Base-by-base conservation (phyloP, 2,797 vertebrate genomes). In the Acanthiza pusilla region DNA sequence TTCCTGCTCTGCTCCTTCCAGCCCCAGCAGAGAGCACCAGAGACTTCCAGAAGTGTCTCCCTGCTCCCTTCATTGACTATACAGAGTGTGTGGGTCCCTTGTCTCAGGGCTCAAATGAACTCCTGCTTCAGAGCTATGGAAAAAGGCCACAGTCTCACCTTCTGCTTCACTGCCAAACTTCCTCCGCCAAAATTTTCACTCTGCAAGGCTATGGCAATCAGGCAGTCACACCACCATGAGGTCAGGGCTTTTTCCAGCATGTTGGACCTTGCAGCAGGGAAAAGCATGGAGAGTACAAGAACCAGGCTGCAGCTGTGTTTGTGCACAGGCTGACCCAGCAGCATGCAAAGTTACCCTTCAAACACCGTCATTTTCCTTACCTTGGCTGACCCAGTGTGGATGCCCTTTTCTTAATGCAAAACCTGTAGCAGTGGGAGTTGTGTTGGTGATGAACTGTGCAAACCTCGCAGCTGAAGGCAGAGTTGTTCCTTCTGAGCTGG, bases 241-340 rank as follows among this genome's bases (percentile, higher is more conserved):
- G 27, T 30, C 74, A 78, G n/a, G 22, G 22, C 25, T 77, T 92
- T 67, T 55, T 15, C 61, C 57, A 75, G 66, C 1, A 0, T 11
- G 2, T 0, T 4, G 51, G 42, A 38, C 45, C 67, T 21, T 29
- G n/a, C 27, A 51, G 79, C 40, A 40, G 22, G 32, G 30, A 43
- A 65, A 71, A 84, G n/a, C 38, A 43, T 0, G 3, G 54, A 10
- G 50, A 29, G 13, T 11, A 8, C 19, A 26, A 61, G 85, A 65
- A 19, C 0, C 36, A 65, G 16, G 30, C 15, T 0, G 3, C 8
- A 8, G 26, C 43, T 53, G 36, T 55, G 30, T 30, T 11, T 63
- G 34, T 50, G 58, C 27, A 26, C 0, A 0, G 4, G 21, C 40
- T 74, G 57, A 34, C n/a, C 13, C 57, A 45, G 38, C 7, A 4